phyloP scores from a whole-genome alignment of 2,888 invertebrate species.

The Punctoribates punctum region DNA sequence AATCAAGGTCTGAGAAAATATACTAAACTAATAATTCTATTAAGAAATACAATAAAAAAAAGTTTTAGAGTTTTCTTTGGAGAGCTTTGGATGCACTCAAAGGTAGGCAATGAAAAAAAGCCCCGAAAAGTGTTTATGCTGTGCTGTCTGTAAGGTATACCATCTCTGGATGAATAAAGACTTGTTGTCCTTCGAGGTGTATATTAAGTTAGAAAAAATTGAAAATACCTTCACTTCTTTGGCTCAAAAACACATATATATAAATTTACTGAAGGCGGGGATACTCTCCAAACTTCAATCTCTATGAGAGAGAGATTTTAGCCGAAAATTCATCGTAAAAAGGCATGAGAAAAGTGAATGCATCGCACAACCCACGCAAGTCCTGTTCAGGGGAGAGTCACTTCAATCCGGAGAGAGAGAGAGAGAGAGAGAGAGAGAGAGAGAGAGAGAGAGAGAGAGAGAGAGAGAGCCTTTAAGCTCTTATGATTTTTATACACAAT shows the following conservation, averaged over 20 bases:
- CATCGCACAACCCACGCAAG: constrained; percentile 30
- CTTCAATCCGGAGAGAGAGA: neutral
- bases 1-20: constrained; percentile 13
- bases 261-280: constrained; percentile 24
- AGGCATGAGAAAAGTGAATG: neutral
- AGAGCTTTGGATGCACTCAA: neutral
- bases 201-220: constrained; percentile 29
- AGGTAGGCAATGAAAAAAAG: neutral
- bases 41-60: constrained; percentile 7
- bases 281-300: neutral
- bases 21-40: constrained; percentile 4
- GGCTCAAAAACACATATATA: neutral
- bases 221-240: constrained; percentile 27
- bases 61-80: neutral
- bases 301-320: neutral
- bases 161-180: neutral
- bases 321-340: neutral
- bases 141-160: neutral
- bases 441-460: constrained; percentile 7
- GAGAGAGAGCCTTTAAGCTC: neutral
- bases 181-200: constrained; percentile 33
- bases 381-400: constrained; percentile 3
- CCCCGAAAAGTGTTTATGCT: neutral
- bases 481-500: neutral
- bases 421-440: neutral